These are phyloP conservation scores for Erannis defoliaria DNA, from an alignment of 2,888 invertebrate species.

Conservation along the genomic window DNA sequence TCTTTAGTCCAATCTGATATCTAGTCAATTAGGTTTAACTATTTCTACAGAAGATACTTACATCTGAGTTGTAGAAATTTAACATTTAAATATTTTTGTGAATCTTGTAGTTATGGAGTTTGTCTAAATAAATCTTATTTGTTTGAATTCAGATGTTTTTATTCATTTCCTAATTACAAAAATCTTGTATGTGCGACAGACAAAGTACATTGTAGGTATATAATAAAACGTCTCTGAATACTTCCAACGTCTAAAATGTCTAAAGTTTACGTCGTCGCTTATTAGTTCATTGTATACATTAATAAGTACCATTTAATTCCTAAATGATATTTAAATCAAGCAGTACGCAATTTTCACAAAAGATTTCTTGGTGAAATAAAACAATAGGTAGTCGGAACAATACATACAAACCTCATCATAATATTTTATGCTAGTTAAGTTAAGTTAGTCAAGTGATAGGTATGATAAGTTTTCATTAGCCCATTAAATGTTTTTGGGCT, in stretches of 20 bases:
- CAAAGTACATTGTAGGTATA: too few species aligned
- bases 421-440: too few species aligned
- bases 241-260: too few species aligned
- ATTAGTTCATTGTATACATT: too few species aligned
- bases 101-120: constrained; percentile 37
- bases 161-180: neutral
- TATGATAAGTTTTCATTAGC: too few species aligned
- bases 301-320: neutral
- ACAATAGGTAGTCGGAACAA: neutral
- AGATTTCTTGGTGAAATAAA: neutral
- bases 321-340: neutral
- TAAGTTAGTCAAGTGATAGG: too few species aligned
- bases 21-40: constrained; percentile 70
- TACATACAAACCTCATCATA: too few species aligned
- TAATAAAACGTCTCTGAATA: too few species aligned
- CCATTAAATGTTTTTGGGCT: too few species aligned
- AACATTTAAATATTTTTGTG: constrained; percentile 52
- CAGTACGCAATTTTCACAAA: neutral
- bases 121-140: constrained; percentile 53
- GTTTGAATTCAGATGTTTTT: constrained; percentile 41
- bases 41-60: constrained; percentile 45
- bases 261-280: too few species aligned
- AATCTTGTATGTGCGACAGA: neutral
- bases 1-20: constrained; percentile 52
- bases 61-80: constrained; percentile 44